Evolutionary conservation across 2,797 vertebrate genomes (phyloP), one percentile per base, ranked within the genome.

Genomic region (Podarcis lilfordi): DNA sequence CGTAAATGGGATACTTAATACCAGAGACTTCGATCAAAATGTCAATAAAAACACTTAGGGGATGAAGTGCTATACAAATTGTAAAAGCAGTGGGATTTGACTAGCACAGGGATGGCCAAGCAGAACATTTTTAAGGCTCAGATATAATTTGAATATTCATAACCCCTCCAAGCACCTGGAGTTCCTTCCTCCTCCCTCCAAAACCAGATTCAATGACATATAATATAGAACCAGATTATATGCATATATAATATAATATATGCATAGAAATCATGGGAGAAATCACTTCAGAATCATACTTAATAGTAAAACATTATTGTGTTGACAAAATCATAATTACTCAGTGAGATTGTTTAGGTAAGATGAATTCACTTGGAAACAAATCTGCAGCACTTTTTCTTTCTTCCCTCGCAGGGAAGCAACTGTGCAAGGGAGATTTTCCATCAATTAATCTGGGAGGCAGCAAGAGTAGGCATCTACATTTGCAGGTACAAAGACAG

Each of bases 301-400:
- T 55, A 79, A 86, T 17, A 50, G 15, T 27, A 37, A 59, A 5
- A 15, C 8, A 45, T 80, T 59, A 80, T 8, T 25, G 27, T 32
- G 4, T 25, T 71, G 32, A 59, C 4, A 45, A 72, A 84, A 61
- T 72, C 45, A 85, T n/a, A 43, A 84, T 43, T 50, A 13, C 69
- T 37, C 4, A 40, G 66, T 8, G 25, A 81, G 55, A 74, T 37
- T 23, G 8, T 43, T 80, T 85, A 13, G n/a, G 23, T 80, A 81
- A 55, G 25, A 75, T 64, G 66, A 66, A 80, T n/a, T 89, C 43
- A 81, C 59, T 61, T 35, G 15, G 43, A 89, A 89, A 85, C 64
- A 88, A 82, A 72, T 72, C 17, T n/a, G 37, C n/a, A 59, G 66
- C 19, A 32, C 21, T 78, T 55, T 69, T 64, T 55, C 50, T 55